A percentile compares a stretch with the other conserved stretches of the same genome.
These are phyloP conservation scores for Dreissena rostriformis DNA, from an alignment of 1,140 invertebrate genomes.

Conservation along the genomic window DNA sequence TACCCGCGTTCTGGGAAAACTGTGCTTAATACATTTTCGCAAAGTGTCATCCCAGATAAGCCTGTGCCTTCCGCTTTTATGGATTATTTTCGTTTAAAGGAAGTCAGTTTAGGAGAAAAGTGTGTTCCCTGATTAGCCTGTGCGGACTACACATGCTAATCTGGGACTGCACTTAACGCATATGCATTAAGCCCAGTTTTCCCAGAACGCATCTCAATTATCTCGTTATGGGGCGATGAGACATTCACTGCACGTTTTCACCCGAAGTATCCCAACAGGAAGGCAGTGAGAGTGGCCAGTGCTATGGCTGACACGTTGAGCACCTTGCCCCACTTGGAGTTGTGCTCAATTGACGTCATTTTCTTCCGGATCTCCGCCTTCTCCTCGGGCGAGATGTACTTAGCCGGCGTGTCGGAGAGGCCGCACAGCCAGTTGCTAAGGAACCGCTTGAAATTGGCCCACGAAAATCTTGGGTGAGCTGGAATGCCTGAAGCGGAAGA, in stretches of 20 bases:
- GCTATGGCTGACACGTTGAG: constrained; percentile 40
- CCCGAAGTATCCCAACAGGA: constrained; percentile 50
- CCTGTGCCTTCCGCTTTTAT: too few relatives aligned
- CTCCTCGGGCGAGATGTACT: constrained; percentile 52
- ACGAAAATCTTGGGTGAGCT: neutral
- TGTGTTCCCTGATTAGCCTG: too few relatives aligned
- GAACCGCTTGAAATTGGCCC: constrained; percentile 19
- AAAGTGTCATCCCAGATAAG: too few relatives aligned
- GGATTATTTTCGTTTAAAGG: too few relatives aligned
- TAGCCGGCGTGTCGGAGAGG: constrained; percentile 22
- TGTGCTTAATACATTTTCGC: too few relatives aligned
- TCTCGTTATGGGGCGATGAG: too few relatives aligned
- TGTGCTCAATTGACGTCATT: constrained; percentile 57
- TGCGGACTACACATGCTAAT: too few relatives aligned
- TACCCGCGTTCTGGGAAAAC: too few relatives aligned
- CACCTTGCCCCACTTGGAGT: constrained; percentile 40
- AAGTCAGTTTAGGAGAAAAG: too few relatives aligned
- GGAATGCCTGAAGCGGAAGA: neutral
- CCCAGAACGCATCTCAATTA: too few relatives aligned
- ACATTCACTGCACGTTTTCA: neutral
- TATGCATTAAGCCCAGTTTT: too few relatives aligned
- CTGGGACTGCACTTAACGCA: too few relatives aligned
- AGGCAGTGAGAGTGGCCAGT: constrained; percentile 34
- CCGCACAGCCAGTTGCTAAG: constrained; percentile 56
- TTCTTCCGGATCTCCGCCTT: constrained; percentile 44